A percentile compares a stretch with the other conserved stretches of the same genome.
phyloP scores from a whole-genome alignment of 2,113 vertebrate genomes.

The Tachysurus vachellii region DNA sequence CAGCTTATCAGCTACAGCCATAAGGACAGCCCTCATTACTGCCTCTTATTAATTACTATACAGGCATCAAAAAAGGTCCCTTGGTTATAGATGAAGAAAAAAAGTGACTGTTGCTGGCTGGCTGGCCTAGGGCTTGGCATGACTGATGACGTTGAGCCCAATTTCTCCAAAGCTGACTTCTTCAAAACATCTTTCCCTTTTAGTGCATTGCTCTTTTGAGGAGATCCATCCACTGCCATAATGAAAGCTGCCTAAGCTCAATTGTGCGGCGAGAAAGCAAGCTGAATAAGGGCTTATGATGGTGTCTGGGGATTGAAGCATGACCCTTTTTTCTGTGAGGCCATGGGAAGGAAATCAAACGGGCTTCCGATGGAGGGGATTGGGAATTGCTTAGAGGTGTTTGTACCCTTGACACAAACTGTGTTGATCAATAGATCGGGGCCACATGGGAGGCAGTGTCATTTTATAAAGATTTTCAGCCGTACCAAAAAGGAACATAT shows the following conservation, averaged over 20 bases:
- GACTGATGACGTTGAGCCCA: conserved; percentile 22
- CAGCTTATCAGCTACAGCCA: not conserved
- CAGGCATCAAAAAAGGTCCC: conserved; percentile 12
- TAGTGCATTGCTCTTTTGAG: not conserved
- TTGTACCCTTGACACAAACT: not conserved
- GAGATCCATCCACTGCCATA: conserved; percentile 8
- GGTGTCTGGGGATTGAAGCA: not conserved
- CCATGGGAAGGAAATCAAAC: conserved; percentile 30
- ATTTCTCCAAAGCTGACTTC: conserved; percentile 22
- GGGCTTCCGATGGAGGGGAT: not conserved
- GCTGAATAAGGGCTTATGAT: not conserved
- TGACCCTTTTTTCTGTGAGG: conserved; percentile 3
- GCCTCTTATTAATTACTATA: conserved; percentile 14
- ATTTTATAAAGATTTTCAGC: not conserved
- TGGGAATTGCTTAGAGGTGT: conserved; percentile 17
- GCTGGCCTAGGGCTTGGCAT: conserved; percentile 1
- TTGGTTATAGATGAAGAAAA: conserved; percentile 28
- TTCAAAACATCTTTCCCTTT: conserved; percentile 9
- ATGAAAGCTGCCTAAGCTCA: conserved; percentile 22
- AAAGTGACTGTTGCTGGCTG: not conserved
- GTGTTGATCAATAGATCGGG: conserved; percentile 26
- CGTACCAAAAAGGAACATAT: not conserved
- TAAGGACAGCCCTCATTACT: not conserved
- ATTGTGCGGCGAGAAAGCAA: conserved; percentile 11
- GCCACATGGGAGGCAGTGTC: not conserved